Conservation (phyloP, 2,888 invertebrate species). For the Theretra japonica region DNA sequence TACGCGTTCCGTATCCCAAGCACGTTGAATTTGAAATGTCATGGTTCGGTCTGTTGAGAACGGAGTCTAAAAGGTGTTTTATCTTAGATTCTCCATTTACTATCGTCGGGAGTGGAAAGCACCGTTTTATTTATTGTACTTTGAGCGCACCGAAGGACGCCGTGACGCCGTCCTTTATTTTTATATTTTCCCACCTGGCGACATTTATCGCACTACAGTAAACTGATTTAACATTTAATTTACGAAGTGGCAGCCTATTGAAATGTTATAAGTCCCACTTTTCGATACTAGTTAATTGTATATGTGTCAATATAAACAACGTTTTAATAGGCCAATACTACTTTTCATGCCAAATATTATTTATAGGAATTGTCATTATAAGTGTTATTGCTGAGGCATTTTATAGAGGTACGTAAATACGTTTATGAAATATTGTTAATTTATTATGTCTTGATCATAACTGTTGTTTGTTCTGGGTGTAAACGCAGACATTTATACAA, state of each 20-base stretch:
- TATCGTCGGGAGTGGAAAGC: conserved; percentile 15
- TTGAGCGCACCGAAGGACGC: not conserved
- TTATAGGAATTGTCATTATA: not conserved
- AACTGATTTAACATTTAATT: not conserved
- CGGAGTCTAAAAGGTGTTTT: conserved; percentile 24
- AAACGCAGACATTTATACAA: too few species aligned
- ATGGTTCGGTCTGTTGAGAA: conserved; percentile 24
- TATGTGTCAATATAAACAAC: conserved; percentile 9
- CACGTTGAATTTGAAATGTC: conserved; percentile 32
- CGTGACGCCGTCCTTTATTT: not conserved
- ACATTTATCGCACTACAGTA: not conserved
- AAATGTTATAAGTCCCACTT: conserved; percentile 5
- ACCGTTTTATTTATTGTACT: conserved; percentile 23
- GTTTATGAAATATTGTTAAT: not conserved
- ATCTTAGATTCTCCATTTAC: conserved; percentile 25
- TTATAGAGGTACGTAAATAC: not conserved
- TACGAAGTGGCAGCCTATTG: not conserved
- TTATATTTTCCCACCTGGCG: not conserved
- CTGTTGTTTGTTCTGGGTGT: not conserved
- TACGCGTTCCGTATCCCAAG: conserved; percentile 35
- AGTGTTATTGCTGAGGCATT: not conserved
- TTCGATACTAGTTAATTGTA: not conserved
- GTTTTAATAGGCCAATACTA: not conserved
- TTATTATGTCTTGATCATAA: conserved; percentile 3
- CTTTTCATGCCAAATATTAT: not conserved